Evolutionary conservation across 2,113 vertebrate genomes (phyloP).

Genomic region (Actenoides hombroni): DNA sequence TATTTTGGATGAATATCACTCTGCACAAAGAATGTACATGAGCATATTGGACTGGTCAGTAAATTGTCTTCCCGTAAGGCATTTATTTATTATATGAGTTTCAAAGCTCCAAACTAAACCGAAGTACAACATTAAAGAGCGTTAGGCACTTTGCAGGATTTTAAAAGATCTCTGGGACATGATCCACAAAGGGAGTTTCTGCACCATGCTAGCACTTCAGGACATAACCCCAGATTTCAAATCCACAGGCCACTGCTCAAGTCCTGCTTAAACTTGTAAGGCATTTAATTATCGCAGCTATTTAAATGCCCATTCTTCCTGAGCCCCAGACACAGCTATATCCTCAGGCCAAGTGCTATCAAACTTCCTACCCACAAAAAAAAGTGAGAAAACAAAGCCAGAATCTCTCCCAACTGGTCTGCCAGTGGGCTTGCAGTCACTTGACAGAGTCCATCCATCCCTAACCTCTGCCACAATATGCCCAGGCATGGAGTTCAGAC

Average conservation of each 20-base stretch:
- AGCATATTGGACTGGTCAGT: not conserved
- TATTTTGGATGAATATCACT: not conserved
- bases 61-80: not conserved
- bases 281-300: not conserved
- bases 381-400: not conserved
- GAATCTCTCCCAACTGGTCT: not conserved
- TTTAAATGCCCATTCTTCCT: not conserved
- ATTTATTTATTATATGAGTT: not conserved
- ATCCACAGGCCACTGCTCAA: not conserved
- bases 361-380: not conserved
- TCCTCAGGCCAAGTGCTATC: not conserved
- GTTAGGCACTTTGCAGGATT: not conserved
- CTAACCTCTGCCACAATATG: not conserved
- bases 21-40: not conserved
- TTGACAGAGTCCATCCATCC: not conserved
- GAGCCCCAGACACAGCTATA: not conserved
- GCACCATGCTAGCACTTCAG: not conserved
- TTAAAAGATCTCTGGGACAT: not conserved
- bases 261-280: not conserved
- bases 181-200: not conserved
- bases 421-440: not conserved
- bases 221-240: not conserved
- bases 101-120: not conserved
- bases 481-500: not conserved
- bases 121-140: not conserved